Conservation (phyloP, 2,888 invertebrate species). For the Nematopogon swammerdamellus region DNA sequence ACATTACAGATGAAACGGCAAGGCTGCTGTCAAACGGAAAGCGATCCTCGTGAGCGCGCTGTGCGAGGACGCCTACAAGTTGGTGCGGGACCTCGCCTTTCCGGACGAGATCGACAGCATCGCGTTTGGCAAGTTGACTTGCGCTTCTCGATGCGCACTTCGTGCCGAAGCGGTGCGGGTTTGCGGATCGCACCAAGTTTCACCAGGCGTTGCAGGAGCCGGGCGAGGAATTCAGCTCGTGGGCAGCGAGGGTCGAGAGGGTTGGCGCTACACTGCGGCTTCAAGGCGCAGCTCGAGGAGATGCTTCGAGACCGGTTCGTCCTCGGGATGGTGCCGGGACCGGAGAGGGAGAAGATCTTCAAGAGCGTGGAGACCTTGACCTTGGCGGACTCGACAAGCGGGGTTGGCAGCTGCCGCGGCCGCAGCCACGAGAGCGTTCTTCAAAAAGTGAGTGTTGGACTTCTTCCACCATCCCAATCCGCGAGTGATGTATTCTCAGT, state of each 20-base stretch:
- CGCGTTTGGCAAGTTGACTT: conserved; percentile 11
- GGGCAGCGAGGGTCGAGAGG: conserved; percentile 8
- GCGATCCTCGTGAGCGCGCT: conserved; percentile 12
- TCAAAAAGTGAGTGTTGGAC: conserved; percentile 4
- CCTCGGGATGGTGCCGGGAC: conserved; percentile 11
- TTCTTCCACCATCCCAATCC: conserved; percentile 5
- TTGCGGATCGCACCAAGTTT: conserved; percentile 10
- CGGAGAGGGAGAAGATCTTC: conserved; percentile 2
- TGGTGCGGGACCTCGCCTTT: conserved; percentile 12
- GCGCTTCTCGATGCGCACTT: conserved; percentile 8
- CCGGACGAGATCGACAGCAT: conserved; percentile 11
- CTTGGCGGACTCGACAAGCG: conserved; percentile 1
- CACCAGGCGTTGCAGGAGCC: conserved; percentile 13
- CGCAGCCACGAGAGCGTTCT: conserved; percentile 5
- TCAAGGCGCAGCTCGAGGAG: conserved; percentile 13
- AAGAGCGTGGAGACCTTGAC: background rate
- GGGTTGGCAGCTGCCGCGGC: conserved; percentile 3
- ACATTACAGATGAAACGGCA: conserved; percentile 7
- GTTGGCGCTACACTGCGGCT: conserved; percentile 12
- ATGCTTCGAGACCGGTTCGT: conserved; percentile 13
- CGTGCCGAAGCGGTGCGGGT: conserved; percentile 9
- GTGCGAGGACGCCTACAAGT: conserved; percentile 10
- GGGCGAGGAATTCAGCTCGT: conserved; percentile 8
- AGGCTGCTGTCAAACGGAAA: background rate
- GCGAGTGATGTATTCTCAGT: conserved; percentile 1